A percentile compares a stretch with the other conserved stretches of the same genome.
phyloP scores from a whole-genome alignment of 2,888 invertebrate genomes.

The Euclidia mi region DNA sequence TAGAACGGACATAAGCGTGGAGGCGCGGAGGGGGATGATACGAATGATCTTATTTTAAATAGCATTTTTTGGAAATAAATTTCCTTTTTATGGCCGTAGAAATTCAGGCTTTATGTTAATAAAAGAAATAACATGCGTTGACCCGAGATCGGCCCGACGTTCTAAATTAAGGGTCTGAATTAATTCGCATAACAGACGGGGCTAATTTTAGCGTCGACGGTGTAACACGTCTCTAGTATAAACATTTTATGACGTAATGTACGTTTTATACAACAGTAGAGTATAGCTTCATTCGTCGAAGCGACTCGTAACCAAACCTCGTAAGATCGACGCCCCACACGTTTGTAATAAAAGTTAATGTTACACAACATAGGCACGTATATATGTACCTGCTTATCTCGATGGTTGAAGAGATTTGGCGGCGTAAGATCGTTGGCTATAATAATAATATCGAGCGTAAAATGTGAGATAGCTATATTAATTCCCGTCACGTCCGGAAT shows the following conservation, averaged over 20 bases:
- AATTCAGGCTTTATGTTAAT: conserved; percentile 37
- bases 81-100: conserved; percentile 13
- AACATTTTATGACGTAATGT: conserved; percentile 31
- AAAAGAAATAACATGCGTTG: conserved; percentile 28
- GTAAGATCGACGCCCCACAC: conserved; percentile 10
- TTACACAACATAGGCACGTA: conserved; percentile 11
- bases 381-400: neutral
- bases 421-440: conserved; percentile 11
- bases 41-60: conserved; percentile 20
- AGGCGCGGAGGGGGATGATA: neutral
- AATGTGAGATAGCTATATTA: conserved; percentile 17
- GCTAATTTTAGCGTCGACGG: conserved; percentile 18
- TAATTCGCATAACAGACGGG: conserved; percentile 36
- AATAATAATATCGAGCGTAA: conserved; percentile 18
- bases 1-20: conserved; percentile 23
- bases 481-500: conserved; percentile 14
- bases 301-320: conserved; percentile 14
- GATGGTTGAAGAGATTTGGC: conserved; percentile 6
- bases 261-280: neutral
- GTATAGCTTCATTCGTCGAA: conserved; percentile 17
- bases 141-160: conserved; percentile 23
- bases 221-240: neutral
- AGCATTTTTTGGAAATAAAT: conserved; percentile 3
- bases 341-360: conserved; percentile 19
- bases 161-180: conserved; percentile 31